Evolutionary conservation across 2,888 invertebrate species (phyloP).

Genomic region (Mimas tiliae): DNA sequence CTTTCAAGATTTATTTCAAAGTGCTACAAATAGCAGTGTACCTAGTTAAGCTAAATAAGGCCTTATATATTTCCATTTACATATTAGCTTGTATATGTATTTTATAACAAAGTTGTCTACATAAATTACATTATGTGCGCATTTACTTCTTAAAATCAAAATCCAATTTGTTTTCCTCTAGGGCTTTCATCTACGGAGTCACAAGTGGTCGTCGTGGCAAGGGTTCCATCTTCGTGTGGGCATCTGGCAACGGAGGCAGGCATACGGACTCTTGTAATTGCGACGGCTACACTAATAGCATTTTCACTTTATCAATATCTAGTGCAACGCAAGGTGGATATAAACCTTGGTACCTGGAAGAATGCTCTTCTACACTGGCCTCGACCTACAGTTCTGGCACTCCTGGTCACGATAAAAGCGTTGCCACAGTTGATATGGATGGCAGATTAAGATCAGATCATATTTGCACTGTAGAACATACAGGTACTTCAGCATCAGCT

Average conservation of each 20-base stretch:
- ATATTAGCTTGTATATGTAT: too few species aligned
- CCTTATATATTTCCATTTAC: too few species aligned
- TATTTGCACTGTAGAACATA: constrained; percentile 95
- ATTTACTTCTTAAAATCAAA: too few species aligned
- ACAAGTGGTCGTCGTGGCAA: constrained; percentile 96
- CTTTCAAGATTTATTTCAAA: too few species aligned
- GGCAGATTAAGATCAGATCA: constrained; percentile 93
- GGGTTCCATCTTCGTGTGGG: constrained; percentile 98
- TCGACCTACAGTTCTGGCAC: constrained; percentile 99
- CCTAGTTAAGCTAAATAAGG: too few species aligned
- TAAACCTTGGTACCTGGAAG: constrained; percentile 99
- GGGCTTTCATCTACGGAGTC: constrained; percentile 97
- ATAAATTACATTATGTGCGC: too few species aligned
- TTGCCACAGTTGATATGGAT: constrained; percentile 96
- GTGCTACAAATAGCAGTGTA: too few species aligned
- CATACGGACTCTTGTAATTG: constrained; percentile 99
- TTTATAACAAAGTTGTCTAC: too few species aligned
- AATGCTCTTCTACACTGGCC: constrained; percentile 99
- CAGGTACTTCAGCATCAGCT: constrained; percentile 97
- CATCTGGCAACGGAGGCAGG: constrained; percentile 97
- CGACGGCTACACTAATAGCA: constrained; percentile 99
- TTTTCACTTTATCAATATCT: constrained; percentile 98
- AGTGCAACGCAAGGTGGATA: constrained; percentile 97
- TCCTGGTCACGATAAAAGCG: constrained; percentile 95
- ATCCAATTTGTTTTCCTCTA: constrained; percentile 63